Evolutionary conservation across 2,113 vertebrate species (phyloP), one percentile per base, ranked within the genome.

Genomic region (Corynorhinus townsendii): DNA sequence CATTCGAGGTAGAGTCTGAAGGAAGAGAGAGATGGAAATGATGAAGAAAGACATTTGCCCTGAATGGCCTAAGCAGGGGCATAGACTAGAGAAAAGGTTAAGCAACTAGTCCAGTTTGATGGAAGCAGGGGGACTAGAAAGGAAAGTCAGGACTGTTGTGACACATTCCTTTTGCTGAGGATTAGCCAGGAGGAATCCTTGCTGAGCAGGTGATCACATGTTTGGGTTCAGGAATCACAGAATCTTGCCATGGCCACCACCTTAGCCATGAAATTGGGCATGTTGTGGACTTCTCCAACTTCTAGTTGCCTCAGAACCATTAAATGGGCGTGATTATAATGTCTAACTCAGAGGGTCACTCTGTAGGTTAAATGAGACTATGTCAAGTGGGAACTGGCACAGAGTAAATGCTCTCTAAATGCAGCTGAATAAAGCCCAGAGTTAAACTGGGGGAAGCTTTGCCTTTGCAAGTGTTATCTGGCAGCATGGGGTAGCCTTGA

Each of bases 131-230:
- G 35, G 43, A 6, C 3, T 17, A 14, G 66, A 43, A 59, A 92
- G 77, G 7, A 10, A 24, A 4, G 11, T 59, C n/a, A 68, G 59
- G 68, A 40, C n/a, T 1, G 59, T 5, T 4, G 11, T 49, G 62
- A 35, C 3, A 4, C 17, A 3, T 71, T 52, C 43, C 47, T 81
- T 30, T 49, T 2, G 43, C 59, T 24, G 10, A 66, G 30, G 45
- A 22, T 11, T 3, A 10, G 69, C 47, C 38, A 7, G 0, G 4
- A 14, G 24, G 26, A 28, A 22, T 33, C 22, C 35, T 19, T 3
- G 52, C 30, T 20, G 35, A 49, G 2, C 0, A 7, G n/a, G 69
- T 5, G 0, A 1, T 2, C 10, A 6, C 11, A 3, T 0, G 0
- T 30, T 35, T 38, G 76, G 35, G 11, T 33, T 87, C 38, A 22